Evolutionary conservation across 2,888 invertebrate species (phyloP).

Genomic region (Dasysyrphus albostriatus): DNA sequence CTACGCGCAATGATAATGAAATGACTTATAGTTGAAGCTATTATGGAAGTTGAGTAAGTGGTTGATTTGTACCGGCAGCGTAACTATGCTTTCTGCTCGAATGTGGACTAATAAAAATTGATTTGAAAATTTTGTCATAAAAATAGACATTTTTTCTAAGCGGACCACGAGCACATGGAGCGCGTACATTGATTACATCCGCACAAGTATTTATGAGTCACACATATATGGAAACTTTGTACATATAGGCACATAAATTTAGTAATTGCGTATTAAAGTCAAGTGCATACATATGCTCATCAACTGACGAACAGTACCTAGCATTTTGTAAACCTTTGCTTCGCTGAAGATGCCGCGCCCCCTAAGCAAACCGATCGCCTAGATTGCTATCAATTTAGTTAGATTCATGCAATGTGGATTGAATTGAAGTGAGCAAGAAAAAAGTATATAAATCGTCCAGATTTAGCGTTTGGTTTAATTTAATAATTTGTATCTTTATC

Average conservation of each 20-base stretch:
- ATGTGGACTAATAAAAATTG: constrained; percentile 31
- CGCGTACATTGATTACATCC: constrained; percentile 67
- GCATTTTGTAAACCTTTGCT: neutral
- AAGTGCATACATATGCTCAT: constrained; percentile 57
- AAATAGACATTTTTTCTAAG: constrained; percentile 19
- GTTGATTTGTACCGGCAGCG: constrained; percentile 23
- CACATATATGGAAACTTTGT: neutral
- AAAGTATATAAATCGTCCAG: constrained; percentile 35
- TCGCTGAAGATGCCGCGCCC: constrained; percentile 7
- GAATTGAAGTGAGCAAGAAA: constrained; percentile 54
- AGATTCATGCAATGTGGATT: constrained; percentile 55
- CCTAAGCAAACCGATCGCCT: constrained; percentile 29
- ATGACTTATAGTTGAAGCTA: neutral
- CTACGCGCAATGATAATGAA: constrained; percentile 12
- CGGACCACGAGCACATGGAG: constrained; percentile 42
- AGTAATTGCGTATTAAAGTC: constrained; percentile 56
- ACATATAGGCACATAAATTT: neutral
- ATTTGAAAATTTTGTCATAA: constrained; percentile 1
- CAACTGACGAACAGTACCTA: constrained; percentile 16
- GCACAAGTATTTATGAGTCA: constrained; percentile 29
- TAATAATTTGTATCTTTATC: constrained; percentile 43
- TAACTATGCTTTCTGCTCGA: constrained; percentile 18
- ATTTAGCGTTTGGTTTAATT: constrained; percentile 63
- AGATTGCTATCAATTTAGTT: constrained; percentile 66
- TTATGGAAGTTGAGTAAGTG: constrained; percentile 7